Evolutionary conservation across 2,113 vertebrate species (phyloP).

Genomic region (Oreochromis tanganicae): DNA sequence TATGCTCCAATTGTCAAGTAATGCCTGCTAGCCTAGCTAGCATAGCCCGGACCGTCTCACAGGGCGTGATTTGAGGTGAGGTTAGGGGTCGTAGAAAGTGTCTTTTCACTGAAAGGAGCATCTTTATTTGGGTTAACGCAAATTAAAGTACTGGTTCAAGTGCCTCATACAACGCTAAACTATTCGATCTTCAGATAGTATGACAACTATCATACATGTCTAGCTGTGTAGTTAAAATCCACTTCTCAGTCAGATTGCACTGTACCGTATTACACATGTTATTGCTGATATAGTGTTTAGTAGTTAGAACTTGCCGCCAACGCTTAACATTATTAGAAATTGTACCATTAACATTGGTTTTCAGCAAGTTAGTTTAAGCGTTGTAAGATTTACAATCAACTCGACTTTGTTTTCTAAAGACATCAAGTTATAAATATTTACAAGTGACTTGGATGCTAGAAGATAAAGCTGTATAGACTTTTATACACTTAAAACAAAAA

Average conservation of each 20-base stretch:
- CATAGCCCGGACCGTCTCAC: conserved; percentile 25
- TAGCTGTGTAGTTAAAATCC: neutral
- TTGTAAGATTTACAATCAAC: neutral
- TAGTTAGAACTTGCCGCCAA: neutral
- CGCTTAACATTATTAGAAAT: neutral
- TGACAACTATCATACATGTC: neutral
- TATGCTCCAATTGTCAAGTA: conserved; percentile 19
- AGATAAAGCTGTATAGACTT: neutral
- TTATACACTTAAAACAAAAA: neutral
- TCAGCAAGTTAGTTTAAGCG: neutral
- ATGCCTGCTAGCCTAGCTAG: conserved; percentile 13
- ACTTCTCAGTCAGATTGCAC: neutral
- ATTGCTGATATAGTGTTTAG: neutral
- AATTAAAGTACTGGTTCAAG: neutral
- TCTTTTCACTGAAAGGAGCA: neutral
- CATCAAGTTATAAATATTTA: neutral
- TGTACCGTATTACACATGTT: neutral
- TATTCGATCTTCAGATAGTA: neutral
- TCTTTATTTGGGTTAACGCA: neutral
- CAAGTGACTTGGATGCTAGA: neutral
- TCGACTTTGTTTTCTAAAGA: neutral
- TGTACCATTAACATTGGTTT: neutral
- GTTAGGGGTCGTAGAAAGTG: conserved; percentile 46
- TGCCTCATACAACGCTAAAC: neutral
- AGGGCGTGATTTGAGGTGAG: conserved; percentile 63